Conservation (phyloP, 2,888 invertebrate genomes). For the Sarcophaga rosellei region DNA sequence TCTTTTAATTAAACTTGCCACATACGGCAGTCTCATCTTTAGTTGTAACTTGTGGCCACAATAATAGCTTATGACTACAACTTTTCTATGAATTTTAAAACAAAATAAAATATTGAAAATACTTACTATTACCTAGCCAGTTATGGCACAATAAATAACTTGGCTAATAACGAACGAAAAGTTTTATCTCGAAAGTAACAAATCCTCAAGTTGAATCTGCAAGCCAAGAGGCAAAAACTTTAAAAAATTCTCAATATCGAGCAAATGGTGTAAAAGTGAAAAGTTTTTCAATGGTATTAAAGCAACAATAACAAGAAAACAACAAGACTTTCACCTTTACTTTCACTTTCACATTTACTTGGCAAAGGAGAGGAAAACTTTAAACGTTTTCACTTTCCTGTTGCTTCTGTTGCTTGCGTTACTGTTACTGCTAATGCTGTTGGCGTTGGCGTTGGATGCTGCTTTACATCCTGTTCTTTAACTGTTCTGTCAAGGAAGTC, state of each 20-base stretch:
- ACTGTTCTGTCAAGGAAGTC: slow-evolving; percentile 15
- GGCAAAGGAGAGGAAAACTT: background rate
- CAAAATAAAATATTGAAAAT: too few relatives aligned
- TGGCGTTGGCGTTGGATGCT: background rate
- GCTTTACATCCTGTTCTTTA: slow-evolving; percentile 2
- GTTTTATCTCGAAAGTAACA: background rate
- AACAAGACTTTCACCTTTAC: slow-evolving; percentile 1
- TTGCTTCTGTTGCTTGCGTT: background rate
- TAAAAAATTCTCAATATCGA: background rate
- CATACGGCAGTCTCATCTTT: too few relatives aligned
- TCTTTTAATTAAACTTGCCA: too few relatives aligned
- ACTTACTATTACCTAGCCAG: too few relatives aligned
- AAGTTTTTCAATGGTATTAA: background rate
- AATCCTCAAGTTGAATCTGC: background rate
- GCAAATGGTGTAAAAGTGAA: background rate
- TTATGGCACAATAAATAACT: too few relatives aligned
- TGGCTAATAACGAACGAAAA: too few relatives aligned
- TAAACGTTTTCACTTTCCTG: background rate
- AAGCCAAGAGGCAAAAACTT: background rate
- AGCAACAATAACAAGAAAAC: background rate
- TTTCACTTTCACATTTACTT: background rate
- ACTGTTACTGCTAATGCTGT: background rate
- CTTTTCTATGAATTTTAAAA: too few relatives aligned
- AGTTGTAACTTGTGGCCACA: too few relatives aligned
- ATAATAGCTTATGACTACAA: too few relatives aligned